phyloP scores from a whole-genome alignment of 1,140 invertebrate species.

The Zaprionus africanus region DNA sequence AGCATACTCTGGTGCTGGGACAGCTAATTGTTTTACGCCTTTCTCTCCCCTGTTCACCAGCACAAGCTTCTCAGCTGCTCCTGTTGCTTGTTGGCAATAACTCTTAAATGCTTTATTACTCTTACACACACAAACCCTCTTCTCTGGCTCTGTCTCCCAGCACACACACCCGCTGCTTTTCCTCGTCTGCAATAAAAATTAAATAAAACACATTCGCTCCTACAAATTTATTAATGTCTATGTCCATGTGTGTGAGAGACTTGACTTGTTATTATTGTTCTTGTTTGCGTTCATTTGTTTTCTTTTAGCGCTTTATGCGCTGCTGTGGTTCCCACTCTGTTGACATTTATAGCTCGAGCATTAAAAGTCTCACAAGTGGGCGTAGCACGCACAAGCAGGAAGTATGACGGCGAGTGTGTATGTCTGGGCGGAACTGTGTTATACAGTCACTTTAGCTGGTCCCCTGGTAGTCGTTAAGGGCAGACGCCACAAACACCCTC shows the following conservation, averaged over 20 bases:
- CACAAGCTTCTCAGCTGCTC: neutral
- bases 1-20: slow-evolving; percentile 43
- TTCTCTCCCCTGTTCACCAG: neutral
- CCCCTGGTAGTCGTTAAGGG: slow-evolving; percentile 29
- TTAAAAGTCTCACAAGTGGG: slow-evolving; percentile 44
- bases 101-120: slow-evolving; percentile 52
- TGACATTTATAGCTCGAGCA: slow-evolving; percentile 52
- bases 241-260: slow-evolving; percentile 24
- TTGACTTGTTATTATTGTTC: slow-evolving; percentile 35
- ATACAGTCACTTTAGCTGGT: slow-evolving; percentile 43
- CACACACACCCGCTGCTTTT: slow-evolving; percentile 2
- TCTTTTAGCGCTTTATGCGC: slow-evolving; percentile 48
- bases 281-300: slow-evolving; percentile 51
- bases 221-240: slow-evolving; percentile 54
- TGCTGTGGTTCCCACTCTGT: slow-evolving; percentile 49
- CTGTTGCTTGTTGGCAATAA: slow-evolving; percentile 44
- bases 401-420: slow-evolving; percentile 8
- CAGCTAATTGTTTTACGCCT: slow-evolving; percentile 48
- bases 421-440: slow-evolving; percentile 28
- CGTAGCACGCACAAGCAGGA: neutral
- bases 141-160: neutral
- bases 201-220: slow-evolving; percentile 53
- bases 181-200: slow-evolving; percentile 44
- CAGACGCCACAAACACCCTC: slow-evolving; percentile 1
- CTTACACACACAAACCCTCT: slow-evolving; percentile 6